Evolutionary conservation across 2,113 vertebrate species (phyloP), one percentile per base, ranked within the genome.

Genomic region (Elephantulus edwardii): DNA sequence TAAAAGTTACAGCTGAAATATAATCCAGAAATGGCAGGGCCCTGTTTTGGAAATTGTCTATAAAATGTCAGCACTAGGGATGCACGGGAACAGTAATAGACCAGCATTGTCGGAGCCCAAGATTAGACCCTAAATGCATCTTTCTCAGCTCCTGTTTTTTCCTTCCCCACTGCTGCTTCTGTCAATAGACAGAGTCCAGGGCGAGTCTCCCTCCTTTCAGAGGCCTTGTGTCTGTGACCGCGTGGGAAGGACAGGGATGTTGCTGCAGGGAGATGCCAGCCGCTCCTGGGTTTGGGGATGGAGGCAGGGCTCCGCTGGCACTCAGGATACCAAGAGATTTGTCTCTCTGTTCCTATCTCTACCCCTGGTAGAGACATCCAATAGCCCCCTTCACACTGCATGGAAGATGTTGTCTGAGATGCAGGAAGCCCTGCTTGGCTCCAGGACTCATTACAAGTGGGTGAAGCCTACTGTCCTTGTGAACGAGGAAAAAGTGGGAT

Each of bases 1-100:
- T 98, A 97, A 97, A 98, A 98, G 97, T 98, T 98, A 97, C 96
- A 97, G 97, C 96, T 97, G 97, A 98, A 98, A 98, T 98, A 97
- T 97, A 98, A 98, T 98, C 97, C 97, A 97, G 97, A 97, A 97
- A 97, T 97, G 97, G 96, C 96, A 97, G 96, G 95, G 96, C 96
- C 97, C 97, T 97, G 96, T 97, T 97, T 97, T 97, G 96, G 96
- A 97, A 97, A 97, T 97, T 98, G 97, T 97, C 97, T 97, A 93
- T 97, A 97, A 97, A 97, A 97, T 97, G 97, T 97, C 97, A 98
- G 97, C 96, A 97, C 87, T 96, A 96, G 91, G 96, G 97, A 96
- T 97, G 95, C 96, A 95, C 96, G 26, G 82, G 94, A 97, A 95
- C 95, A 74, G 97, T 97, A 97, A 97, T 97, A 97, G 96, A 96